These are phyloP conservation scores for Orestias chungarensis DNA, from an alignment of 2,797 vertebrate species.

Conservation along the genomic window DNA sequence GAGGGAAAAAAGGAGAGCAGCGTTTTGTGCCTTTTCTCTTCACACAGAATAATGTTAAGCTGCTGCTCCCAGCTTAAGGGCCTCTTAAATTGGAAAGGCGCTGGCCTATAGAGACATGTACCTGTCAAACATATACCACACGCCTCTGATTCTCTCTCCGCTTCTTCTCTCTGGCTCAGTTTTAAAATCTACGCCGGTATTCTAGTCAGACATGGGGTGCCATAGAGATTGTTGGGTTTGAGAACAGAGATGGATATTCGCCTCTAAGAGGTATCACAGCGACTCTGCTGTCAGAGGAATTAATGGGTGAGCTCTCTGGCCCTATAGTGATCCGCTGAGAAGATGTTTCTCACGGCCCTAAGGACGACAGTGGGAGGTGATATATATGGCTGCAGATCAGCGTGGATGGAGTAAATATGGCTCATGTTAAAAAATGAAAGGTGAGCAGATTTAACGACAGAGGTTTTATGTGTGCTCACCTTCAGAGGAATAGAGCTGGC, in stretches of 20 bases:
- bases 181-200: constrained; percentile 62
- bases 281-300: constrained; percentile 61
- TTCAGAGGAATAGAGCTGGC: background rate
- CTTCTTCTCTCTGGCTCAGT: constrained; percentile 42
- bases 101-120: constrained; percentile 76
- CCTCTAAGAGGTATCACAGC: constrained; percentile 61
- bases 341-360: constrained; percentile 61
- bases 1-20: constrained; percentile 11
- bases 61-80: constrained; percentile 72
- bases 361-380: constrained; percentile 21
- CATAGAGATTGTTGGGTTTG: constrained; percentile 53
- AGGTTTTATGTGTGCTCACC: background rate
- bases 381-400: background rate
- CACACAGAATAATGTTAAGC: constrained; percentile 72
- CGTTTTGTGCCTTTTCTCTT: constrained; percentile 43
- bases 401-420: background rate
- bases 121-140: constrained; percentile 77
- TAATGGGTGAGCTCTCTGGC: constrained; percentile 48
- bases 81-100: constrained; percentile 74
- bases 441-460: background rate
- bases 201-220: constrained; percentile 44
- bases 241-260: constrained; percentile 56
- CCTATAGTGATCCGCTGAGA: constrained; percentile 50
- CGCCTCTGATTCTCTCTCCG: constrained; percentile 56
- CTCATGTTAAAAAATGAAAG: constrained; percentile 7